A percentile compares a stretch with the other conserved stretches of the same genome.
Conservation (phyloP, 2,113 vertebrate species). For the Ammospiza nelsoni region DNA sequence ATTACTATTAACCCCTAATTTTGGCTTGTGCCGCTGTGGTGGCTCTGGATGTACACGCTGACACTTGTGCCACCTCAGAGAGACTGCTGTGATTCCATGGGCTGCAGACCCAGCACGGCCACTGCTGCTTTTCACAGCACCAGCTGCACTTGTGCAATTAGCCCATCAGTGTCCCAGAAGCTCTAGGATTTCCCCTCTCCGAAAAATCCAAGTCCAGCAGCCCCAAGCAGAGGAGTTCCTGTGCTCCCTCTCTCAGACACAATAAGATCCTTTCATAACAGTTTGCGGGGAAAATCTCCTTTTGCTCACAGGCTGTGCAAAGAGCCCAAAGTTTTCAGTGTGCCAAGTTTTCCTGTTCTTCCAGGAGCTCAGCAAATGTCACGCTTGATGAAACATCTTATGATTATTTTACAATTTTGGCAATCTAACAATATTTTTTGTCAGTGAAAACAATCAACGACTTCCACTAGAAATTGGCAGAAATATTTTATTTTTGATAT, state of each 20-base stretch:
- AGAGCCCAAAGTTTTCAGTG: background rate
- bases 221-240: background rate
- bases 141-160: background rate
- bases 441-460: background rate
- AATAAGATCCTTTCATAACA: background rate
- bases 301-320: background rate
- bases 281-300: background rate
- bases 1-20: background rate
- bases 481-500: background rate
- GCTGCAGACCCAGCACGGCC: background rate
- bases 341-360: background rate
- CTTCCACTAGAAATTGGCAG: background rate
- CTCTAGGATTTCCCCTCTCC: background rate
- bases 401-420: background rate
- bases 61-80: rapidly evolving
- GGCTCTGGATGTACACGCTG: background rate
- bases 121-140: background rate
- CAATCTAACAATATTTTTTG: background rate
- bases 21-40: rapidly evolving
- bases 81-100: background rate
- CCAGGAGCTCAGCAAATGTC: background rate
- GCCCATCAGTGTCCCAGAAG: too few relatives aligned
- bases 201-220: background rate
- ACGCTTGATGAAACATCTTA: background rate
- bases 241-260: background rate